A percentile compares a stretch with the other conserved stretches of the same genome.
Evolutionary conservation across 2,113 vertebrate species (phyloP).

Genomic region (Smithornis capensis): DNA sequence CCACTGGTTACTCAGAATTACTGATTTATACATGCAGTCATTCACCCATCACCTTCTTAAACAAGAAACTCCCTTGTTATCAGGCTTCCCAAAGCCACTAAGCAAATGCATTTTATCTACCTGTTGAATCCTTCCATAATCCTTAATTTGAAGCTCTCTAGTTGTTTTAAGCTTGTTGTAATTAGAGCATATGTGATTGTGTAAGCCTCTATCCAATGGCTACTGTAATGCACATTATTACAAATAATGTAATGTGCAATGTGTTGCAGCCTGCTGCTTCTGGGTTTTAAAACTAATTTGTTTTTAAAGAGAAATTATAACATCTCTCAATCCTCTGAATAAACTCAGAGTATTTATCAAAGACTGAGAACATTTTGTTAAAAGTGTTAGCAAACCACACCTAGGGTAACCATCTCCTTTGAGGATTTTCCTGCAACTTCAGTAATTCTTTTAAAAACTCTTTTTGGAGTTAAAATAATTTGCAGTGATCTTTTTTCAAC

Average conservation of each 20-base stretch:
- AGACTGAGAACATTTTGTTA: background rate
- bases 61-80: background rate
- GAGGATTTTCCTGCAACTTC: background rate
- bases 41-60: background rate
- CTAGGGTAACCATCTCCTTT: background rate
- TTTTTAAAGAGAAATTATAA: background rate
- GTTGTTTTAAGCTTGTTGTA: background rate
- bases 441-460: conserved; percentile 12
- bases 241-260: too few relatives aligned
- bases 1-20: background rate
- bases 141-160: background rate
- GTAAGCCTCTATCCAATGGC: background rate
- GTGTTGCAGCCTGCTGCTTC: background rate
- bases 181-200: background rate
- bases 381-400: background rate
- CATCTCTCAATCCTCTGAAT: background rate
- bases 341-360: background rate
- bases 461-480: background rate
- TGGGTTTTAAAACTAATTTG: background rate
- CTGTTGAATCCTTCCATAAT: background rate
- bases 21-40: background rate
- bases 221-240: background rate
- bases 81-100: background rate
- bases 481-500: background rate
- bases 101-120: background rate